Base-by-base conservation (phyloP, 1,140 invertebrate species). In the Eriocheir sinensis region DNA sequence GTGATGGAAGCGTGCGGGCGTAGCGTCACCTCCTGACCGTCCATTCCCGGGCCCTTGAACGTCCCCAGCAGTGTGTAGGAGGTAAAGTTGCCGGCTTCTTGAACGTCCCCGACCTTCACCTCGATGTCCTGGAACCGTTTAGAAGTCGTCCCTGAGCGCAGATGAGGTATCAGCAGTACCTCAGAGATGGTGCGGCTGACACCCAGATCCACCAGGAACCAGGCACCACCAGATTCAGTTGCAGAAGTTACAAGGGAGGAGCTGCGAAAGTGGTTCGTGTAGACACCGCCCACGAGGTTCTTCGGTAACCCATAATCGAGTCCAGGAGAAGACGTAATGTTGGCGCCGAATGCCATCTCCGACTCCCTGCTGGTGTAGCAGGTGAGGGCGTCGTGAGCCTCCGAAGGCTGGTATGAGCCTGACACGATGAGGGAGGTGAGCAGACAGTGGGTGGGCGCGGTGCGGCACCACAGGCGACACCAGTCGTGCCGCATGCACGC, bases 41-140 rank as follows among this genome's bases (percentile, higher is more conserved):
- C 0, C 12, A 30, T 3, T 36, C 41, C 44, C 32, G 53, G n/a
- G 17, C 48, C 44, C 30, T 3, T 15, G 89, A 91, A 60, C 9
- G 53, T 17, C n/a, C 44, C 48, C 89, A 91, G 48, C 4, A 79
- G 48, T 8, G 27, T 91, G 89, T 79, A 91, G 3, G 89, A 91
- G 0, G 41, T 6, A 60, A 91, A 91, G 3, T 91, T 72, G 3
- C 89, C 89, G 3, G 89, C 34, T 8, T 41, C 12, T 30, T 89
- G 88, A 3, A 60, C 72, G 36, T 34, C 27, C 32, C 89, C 89
- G 1, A 91, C 1, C 48, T 32, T 60, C 44, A 91, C 89, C 30
- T 12, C 48, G 34, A 91, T 36, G 48, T 91, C n/a, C 0, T 12
- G 3, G 38, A 91, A 91, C n/a, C 72, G 36, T 2, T 34, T 30